Base-by-base conservation (phyloP, 92 coral and sea anemone species). In the Epizoanthus scotinus region DNA sequence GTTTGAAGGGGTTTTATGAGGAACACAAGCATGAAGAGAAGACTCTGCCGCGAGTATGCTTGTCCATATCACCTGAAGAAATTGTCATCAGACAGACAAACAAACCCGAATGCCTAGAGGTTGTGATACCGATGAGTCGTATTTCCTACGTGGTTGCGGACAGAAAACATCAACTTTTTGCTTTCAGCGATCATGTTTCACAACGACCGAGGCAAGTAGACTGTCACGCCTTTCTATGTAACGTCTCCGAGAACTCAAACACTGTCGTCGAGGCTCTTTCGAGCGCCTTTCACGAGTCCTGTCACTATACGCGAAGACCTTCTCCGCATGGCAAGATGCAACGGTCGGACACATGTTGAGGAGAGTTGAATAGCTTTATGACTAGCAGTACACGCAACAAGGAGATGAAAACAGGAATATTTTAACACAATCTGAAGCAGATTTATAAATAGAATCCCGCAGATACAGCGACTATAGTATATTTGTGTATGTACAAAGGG, bases 161-260 rank as follows among this genome's bases (percentile, higher is more conserved):
- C 40, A 91, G 81, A 79, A 92, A 92, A 62, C 94, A 92, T 54
- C 97, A 92, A 59, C 86, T 92, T 49, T 90, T 92, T 84, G 97
- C 97, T 26, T 92, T 92, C 89, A 92, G 89, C 85, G 97, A 92
- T 70, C 91, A 89, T 31, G 90, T 92, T n/a, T 92, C 94, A n/a
- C 94, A 83, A 42, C 91, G 89, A 24, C 97, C 97, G 2, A 85
- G 87, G 73, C 84, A 84, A 64, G 86, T 90, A 17, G 87, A 91
- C 12, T 90, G 91, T 15, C 87, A 92, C 55, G 97, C 90, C 14
- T 92, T 92, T 73, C 65, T 92, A 44, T 92, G 97, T 70, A 92
- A 65, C 61, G 97, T 90, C 25, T 72, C 97, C 1, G 97, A 92
- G 63, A 92, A 87, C 69, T 92, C 97, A 2, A 89, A 89, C 14